These are phyloP conservation scores for Bergia puertoricense DNA, from an alignment of 92 coral and sea anemone species.

Conservation along the genomic window DNA sequence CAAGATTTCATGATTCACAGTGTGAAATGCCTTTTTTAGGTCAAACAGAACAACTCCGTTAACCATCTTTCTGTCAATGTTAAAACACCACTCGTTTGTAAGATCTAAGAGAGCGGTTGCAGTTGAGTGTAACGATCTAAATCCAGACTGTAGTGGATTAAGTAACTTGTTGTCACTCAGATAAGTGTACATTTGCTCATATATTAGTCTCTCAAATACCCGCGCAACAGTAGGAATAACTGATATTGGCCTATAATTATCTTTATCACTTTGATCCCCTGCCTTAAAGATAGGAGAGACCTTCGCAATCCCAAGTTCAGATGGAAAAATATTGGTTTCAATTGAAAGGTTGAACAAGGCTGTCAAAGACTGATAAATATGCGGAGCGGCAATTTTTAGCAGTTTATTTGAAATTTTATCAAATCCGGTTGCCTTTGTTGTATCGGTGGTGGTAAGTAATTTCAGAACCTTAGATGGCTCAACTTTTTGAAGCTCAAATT, in stretches of 20 bases:
- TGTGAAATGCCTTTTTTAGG: no score
- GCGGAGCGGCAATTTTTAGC: constrained; percentile 13
- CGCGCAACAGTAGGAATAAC: constrained; percentile 41
- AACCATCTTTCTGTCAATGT: no score
- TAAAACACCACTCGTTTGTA: background rate
- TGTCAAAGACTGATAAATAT: constrained; percentile 31
- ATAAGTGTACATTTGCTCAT: constrained; percentile 14
- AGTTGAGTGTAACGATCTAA: constrained; percentile 37
- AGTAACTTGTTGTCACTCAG: constrained; percentile 35
- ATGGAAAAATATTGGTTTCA: constrained; percentile 30
- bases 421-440: constrained; percentile 20
- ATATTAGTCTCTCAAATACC: constrained; percentile 40
- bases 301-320: constrained; percentile 28
- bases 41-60: no score
- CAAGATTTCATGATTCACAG: no score
- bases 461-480: constrained; percentile 12
- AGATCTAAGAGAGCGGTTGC: constrained; percentile 30
- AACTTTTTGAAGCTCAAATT: constrained; percentile 30
- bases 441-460: background rate
- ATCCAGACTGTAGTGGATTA: constrained; percentile 49
- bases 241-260: background rate
- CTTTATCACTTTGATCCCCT: constrained; percentile 31
- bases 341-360: constrained; percentile 33
- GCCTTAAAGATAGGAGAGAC: constrained; percentile 45
- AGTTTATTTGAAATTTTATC: constrained; percentile 24